phyloP scores from a whole-genome alignment of 2,797 vertebrate genomes.

The Eulemur coronatus region DNA sequence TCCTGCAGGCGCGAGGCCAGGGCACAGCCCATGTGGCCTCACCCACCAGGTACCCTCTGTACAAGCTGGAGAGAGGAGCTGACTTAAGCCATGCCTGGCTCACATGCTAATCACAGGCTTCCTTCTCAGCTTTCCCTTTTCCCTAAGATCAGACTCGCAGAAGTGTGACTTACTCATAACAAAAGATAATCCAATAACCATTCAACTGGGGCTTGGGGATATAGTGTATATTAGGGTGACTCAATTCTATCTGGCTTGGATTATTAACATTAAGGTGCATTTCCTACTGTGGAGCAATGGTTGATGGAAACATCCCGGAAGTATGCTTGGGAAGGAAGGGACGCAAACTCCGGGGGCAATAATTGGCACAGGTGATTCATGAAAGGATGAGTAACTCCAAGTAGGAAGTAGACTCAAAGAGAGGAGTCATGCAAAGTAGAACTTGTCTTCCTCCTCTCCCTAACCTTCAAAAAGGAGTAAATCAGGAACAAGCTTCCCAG shows the following conservation, averaged over 20 bases:
- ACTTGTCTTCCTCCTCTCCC: not conserved
- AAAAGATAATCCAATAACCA: not conserved
- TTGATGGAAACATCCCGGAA: slow-evolving; percentile 20
- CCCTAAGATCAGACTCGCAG: not conserved
- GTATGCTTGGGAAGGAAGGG: not conserved
- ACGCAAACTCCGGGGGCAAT: not conserved
- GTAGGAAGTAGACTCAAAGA: not conserved
- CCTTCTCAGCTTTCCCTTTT: not conserved
- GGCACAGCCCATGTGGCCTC: not conserved
- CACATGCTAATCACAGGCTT: not conserved
- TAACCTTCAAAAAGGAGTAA: not conserved
- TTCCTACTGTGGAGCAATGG: not conserved
- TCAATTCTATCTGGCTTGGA: slow-evolving; percentile 28
- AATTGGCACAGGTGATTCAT: slow-evolving; percentile 9
- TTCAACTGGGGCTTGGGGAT: not conserved
- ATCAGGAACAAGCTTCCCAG: not conserved
- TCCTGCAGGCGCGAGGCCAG: not conserved
- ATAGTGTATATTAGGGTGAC: not conserved
- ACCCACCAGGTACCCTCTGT: not conserved
- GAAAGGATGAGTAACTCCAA: not conserved
- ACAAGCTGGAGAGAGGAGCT: not conserved
- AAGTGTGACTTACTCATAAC: not conserved
- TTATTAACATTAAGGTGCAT: slow-evolving; percentile 13
- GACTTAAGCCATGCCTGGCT: not conserved
- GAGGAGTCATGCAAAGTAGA: not conserved